Percentiles rank a stretch among this genome's conserved stretches.
Evolutionary conservation across 2,797 vertebrate species (phyloP).

Genomic region (Tenualosa thibaudeaui): DNA sequence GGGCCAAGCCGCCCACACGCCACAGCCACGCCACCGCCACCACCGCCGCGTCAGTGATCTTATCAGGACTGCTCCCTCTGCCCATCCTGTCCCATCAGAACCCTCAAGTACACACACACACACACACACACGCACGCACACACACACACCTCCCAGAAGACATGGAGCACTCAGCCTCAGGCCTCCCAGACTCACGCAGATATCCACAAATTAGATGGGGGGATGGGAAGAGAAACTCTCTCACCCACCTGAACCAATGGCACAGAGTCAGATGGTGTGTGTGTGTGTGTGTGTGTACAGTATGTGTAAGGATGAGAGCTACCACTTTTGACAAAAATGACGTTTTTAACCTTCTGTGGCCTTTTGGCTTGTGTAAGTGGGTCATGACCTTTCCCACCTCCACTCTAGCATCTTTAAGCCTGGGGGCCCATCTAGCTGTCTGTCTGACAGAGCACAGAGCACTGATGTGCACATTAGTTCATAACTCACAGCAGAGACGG

Average conservation of each 20-base stretch:
- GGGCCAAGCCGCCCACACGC: constrained; percentile 58
- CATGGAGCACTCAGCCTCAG: constrained; percentile 69
- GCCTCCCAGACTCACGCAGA: constrained; percentile 73
- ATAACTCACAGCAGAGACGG: constrained; percentile 9
- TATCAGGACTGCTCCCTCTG: constrained; percentile 73
- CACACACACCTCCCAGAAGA: constrained; percentile 44
- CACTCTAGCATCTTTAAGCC: background rate
- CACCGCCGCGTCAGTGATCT: constrained; percentile 59
- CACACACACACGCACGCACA: constrained; percentile 18
- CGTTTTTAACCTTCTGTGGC: background rate
- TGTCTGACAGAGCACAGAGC: too few relatives aligned
- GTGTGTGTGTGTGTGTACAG: background rate
- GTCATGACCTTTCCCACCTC: background rate
- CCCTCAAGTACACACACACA: constrained; percentile 41
- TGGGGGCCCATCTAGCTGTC: background rate
- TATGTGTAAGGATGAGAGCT: background rate
- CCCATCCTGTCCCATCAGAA: constrained; percentile 61
- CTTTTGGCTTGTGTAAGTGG: background rate
- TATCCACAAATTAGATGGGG: constrained; percentile 78
- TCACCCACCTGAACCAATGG: background rate
- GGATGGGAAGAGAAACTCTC: background rate
- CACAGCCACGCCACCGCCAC: background rate
- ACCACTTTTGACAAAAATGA: background rate
- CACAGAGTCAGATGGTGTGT: background rate
- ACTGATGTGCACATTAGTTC: background rate